phyloP scores from a whole-genome alignment of 2,797 vertebrate genomes.

The Peromyscus aztecus region DNA sequence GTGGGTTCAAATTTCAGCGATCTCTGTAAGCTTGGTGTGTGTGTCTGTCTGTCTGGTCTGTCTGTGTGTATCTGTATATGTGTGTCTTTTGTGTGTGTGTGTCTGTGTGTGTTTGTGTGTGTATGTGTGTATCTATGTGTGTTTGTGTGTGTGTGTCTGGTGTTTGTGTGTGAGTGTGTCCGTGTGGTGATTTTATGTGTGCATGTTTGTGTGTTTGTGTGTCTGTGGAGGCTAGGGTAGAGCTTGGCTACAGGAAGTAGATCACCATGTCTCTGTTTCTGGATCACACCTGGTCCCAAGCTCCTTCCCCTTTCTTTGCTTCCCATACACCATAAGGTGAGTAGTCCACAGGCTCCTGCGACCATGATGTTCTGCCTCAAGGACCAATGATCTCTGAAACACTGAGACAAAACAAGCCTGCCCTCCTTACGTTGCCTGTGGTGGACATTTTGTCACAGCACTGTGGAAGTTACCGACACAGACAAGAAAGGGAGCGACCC shows the following conservation, averaged over 20 bases:
- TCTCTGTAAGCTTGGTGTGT: not conserved
- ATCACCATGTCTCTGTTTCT: too few relatives aligned
- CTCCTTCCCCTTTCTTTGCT: not conserved
- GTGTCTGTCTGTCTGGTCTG: not conserved
- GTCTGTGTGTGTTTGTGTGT: not conserved
- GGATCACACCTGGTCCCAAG: not conserved
- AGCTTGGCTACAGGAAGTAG: not conserved
- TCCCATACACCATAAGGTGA: not conserved
- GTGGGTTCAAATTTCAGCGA: not conserved
- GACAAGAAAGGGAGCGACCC: not conserved
- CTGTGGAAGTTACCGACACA: too few relatives aligned
- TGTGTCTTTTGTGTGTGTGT: not conserved
- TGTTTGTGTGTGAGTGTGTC: not conserved
- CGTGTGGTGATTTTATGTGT: not conserved
- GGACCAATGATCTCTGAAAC: not conserved
- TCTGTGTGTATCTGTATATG: accelerated
- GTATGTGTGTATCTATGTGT: not conserved
- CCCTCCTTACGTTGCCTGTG: not conserved
- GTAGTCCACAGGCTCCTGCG: not conserved
- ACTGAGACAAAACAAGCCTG: not conserved
- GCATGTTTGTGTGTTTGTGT: not conserved
- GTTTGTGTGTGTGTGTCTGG: not conserved
- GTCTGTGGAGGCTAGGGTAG: not conserved
- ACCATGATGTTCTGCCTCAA: not conserved
- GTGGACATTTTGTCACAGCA: not conserved